Evolutionary conservation across 1,140 invertebrate genomes (phyloP), one percentile per base, ranked within the genome.

Genomic region (Atta cephalotes): DNA sequence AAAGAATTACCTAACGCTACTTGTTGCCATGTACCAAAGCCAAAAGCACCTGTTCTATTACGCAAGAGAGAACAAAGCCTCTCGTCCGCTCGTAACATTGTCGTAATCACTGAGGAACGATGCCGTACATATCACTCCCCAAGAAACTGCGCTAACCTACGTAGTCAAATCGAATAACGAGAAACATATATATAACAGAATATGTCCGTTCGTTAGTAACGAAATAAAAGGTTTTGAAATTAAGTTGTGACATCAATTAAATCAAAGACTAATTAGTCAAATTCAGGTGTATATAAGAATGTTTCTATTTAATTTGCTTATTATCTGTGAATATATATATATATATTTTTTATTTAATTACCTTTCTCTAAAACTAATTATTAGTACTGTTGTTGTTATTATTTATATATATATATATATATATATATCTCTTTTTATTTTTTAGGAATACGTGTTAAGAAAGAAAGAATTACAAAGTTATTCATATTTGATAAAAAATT

Each of bases 21-120:
- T 88, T 88, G 84, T 82, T 80, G 70, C 76, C 84, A 88, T 31
- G 12, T 31, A 88, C 87, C 49, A 63, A 84, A 78, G 56, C 71
- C 76, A 65, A 82, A 79, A 66, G 76, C 72, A 82, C 76, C 68
- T 66, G 88, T 87, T 89, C 85, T 45, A 39, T 87, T 60, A 62
- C 77, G 71, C 68, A 87, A 88, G 77, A 79, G 62, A 68, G 60
- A 68, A 79, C 77, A 79, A 79, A 79, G 88, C 79, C 21, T 79
- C 16, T 74, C 53, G 66, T 81, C 16, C n/a, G 45, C 45, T 85
- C 88, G 81, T 88, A 89, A 63, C 82, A 86, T 85, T 82, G 81
- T 81, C 77, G 85, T 88, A 85, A 87, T 90, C 70, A 85, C 53
- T 58, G 56, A 58, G 60, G n/a, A 81, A 79, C 49, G 7, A 3